Base-by-base conservation (phyloP, 2,113 vertebrate species). In the Hippocampus zosterae region DNA sequence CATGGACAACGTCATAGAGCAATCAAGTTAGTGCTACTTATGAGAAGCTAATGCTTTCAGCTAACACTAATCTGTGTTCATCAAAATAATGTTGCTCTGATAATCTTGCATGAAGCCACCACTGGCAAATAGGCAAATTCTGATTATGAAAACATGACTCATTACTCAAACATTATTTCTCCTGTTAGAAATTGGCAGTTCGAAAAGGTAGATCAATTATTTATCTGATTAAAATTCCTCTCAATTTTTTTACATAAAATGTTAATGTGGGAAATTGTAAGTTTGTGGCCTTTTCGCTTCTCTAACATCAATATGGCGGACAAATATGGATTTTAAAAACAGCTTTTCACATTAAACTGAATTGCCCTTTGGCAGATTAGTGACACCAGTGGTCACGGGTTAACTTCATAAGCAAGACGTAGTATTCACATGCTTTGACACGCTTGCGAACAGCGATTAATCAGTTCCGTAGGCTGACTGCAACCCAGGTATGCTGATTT, bases 361-460 rank as follows among this genome's bases (percentile, higher is more conserved):
- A 29, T 0, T 21, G 48, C 27, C 40, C 42, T 60, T 80, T 21
- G 25, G 8, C 21, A 13, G 1, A 42, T 76, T 33, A 61, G 11
- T 33, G 42, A 23, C 7, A 0, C 69, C 3, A 33, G 3, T 65
- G 56, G 66, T 68, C n/a, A 66, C 0, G 13, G 8, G 42, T 7
- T 53, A 52, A 65, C 11, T 40, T 63, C 59, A 63, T 41, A 27
- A 21, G 19, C 68, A 25, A 57, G 21, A 63, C 15, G 18, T 73
- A 82, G 70, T 72, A 70, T 62, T 74, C 23, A 64, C 55, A 42
- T 67, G 48, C 81, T 77, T 72, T 59, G 69, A 65, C 19, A 50
- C 63, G 29, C 29, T 33, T 33, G 29, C 3, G 29, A 29, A 29
- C 29, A 29, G 76, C 73, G 55, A 80, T 75, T 80, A 75, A 56